These are phyloP conservation scores for Drosophila subobscura DNA, from an alignment of 1,140 invertebrate genomes.

Conservation along the genomic window DNA sequence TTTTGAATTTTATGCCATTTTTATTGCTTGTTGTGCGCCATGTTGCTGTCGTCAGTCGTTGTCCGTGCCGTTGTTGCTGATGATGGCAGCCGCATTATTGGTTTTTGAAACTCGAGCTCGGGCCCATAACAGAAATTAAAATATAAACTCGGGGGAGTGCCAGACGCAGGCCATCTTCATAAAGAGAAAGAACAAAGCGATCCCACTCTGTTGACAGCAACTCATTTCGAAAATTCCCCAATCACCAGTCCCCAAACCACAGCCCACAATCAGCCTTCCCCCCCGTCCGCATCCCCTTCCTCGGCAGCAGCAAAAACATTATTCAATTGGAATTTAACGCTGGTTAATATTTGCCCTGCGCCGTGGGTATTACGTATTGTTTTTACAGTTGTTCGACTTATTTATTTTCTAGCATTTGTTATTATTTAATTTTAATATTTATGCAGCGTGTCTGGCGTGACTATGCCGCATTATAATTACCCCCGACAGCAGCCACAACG, in stretches of 20 bases:
- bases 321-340: conserved; percentile 52
- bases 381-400: conserved; percentile 73
- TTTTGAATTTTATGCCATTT: conserved; percentile 77
- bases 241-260: conserved; percentile 8
- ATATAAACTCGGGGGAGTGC: conserved; percentile 42
- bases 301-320: conserved; percentile 37
- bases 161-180: conserved; percentile 15
- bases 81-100: conserved; percentile 66
- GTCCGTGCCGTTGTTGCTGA: conserved; percentile 35
- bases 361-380: conserved; percentile 67
- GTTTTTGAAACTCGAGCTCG: conserved; percentile 64
- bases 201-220: too few species aligned
- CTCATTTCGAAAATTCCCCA: conserved; percentile 2
- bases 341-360: conserved; percentile 19
- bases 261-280: too few species aligned
- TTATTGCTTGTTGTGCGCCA: conserved; percentile 65
- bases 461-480: conserved; percentile 75
- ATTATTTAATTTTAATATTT: conserved; percentile 82
- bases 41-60: conserved; percentile 45
- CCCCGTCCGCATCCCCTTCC: neutral
- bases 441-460: conserved; percentile 80
- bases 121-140: conserved; percentile 71
- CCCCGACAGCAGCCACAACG: conserved; percentile 21
- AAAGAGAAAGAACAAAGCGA: conserved; percentile 32
- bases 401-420: conserved; percentile 70